Conservation (phyloP, 35 echinoderm and acorn worm species). For the Antedon bifida region DNA sequence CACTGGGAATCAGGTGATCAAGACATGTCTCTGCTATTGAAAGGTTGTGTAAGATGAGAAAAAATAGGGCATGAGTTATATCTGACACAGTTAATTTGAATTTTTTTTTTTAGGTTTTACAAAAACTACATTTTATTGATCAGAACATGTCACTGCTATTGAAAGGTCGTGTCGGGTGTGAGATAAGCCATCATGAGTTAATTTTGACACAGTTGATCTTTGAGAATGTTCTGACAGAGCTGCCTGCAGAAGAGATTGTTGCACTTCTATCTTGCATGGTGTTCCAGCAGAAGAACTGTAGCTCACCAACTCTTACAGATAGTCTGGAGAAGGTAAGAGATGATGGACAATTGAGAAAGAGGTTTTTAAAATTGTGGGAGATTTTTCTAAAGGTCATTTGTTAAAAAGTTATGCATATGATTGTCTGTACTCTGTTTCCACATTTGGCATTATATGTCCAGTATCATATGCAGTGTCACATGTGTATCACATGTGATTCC, state of each 20-base stretch:
- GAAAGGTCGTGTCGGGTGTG: constrained; percentile 88
- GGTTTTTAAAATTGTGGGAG: no score
- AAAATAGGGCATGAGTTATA: no score
- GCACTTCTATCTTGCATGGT: constrained; percentile 90
- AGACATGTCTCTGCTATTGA: no score
- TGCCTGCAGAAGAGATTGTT: constrained; percentile 64
- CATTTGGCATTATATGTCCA: no score
- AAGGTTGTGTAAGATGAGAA: no score
- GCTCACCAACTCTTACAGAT: constrained; percentile 65
- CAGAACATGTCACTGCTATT: constrained; percentile 47
- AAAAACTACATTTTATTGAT: constrained; percentile 57
- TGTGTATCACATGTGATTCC: no score
- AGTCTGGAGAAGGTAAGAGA: constrained; percentile 51
- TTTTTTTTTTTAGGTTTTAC: constrained; percentile 38
- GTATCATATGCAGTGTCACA: no score
- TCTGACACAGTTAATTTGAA: no score
- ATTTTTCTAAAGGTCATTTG: no score
- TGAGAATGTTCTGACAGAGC: constrained; percentile 56
- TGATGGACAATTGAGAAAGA: neutral
- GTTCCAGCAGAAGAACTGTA: constrained; percentile 78
- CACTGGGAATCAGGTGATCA: no score
- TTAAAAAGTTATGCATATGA: no score
- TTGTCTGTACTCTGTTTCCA: no score
- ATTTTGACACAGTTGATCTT: constrained; percentile 87
- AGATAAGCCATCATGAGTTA: constrained; percentile 90